Evolutionary conservation across 1,140 invertebrate genomes (phyloP).

Genomic region (Nylanderia fulva): DNA sequence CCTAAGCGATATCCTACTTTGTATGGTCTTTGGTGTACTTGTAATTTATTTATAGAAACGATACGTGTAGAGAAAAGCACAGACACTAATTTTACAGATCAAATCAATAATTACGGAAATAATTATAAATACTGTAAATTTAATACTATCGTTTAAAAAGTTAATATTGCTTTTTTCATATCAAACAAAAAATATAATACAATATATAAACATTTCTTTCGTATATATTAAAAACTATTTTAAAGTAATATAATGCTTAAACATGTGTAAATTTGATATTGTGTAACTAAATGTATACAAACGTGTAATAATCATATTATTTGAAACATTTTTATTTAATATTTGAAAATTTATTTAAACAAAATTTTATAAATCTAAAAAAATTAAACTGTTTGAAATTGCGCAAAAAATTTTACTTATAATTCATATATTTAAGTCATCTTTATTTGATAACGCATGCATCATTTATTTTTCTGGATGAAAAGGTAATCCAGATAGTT

Average conservation of each 20-base stretch:
- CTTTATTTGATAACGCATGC: too few species aligned
- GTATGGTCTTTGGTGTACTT: neutral
- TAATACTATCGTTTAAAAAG: neutral
- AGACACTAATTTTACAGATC: neutral
- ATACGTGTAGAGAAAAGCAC: neutral
- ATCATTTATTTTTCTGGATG: too few species aligned
- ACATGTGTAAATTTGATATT: too few species aligned
- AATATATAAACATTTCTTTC: neutral
- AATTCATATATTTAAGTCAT: too few species aligned
- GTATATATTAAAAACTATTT: neutral
- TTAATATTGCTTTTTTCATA: neutral
- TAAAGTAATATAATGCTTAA: neutral
- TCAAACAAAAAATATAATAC: neutral
- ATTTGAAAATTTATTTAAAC: too few species aligned
- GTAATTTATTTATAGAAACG: constrained; percentile 12
- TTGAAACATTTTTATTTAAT: too few species aligned
- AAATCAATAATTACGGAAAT: neutral
- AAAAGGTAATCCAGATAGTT: too few species aligned
- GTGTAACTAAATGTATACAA: too few species aligned
- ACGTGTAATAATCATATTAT: too few species aligned
- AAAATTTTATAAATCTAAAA: too few species aligned
- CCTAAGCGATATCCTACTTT: constrained; percentile 9
- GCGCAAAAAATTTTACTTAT: too few species aligned
- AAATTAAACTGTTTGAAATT: too few species aligned
- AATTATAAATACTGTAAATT: neutral